Evolutionary conservation across 2,113 vertebrate species (phyloP).

Genomic region (Himantopus leucocephalus): DNA sequence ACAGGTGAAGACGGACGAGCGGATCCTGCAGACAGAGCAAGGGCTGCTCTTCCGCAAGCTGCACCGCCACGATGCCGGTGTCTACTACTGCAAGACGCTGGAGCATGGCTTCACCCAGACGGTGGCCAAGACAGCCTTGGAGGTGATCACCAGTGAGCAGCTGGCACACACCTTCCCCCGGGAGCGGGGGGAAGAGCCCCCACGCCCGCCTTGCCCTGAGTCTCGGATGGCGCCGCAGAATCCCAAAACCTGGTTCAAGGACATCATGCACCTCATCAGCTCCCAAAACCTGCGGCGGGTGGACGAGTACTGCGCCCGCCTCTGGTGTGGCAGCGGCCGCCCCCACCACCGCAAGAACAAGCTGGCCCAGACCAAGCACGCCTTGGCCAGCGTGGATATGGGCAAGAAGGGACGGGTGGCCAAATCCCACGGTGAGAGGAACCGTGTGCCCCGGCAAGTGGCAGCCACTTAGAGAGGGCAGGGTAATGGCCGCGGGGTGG

Average conservation of each 20-base stretch:
- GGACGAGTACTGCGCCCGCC: conserved; percentile 89
- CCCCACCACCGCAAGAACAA: conserved; percentile 81
- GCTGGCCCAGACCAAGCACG: conserved; percentile 84
- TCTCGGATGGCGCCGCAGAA: conserved; percentile 39
- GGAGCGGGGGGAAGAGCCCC: conserved; percentile 15
- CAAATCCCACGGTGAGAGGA: conserved; percentile 79
- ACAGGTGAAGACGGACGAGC: conserved; percentile 90
- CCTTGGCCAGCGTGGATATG: conserved; percentile 75
- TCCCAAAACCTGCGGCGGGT: conserved; percentile 80
- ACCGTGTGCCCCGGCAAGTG: conserved; percentile 85
- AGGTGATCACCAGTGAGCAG: conserved; percentile 81
- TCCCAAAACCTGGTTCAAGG: conserved; percentile 88
- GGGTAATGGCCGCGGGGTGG: background rate
- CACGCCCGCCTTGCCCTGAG: conserved; percentile 16
- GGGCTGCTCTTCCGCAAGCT: conserved; percentile 89
- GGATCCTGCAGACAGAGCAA: conserved; percentile 82
- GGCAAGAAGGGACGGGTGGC: conserved; percentile 79
- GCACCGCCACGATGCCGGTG: conserved; percentile 78
- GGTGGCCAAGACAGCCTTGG: conserved; percentile 77
- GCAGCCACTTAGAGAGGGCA: conserved; percentile 37
- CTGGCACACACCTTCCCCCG: conserved; percentile 75
- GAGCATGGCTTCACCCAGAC: conserved; percentile 90
- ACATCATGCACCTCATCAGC: conserved; percentile 89
- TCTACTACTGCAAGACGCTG: conserved; percentile 85
- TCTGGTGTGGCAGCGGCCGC: conserved; percentile 82